Percentiles rank a stretch among this genome's conserved stretches.
These are phyloP conservation scores for Dendroctonus valens DNA, from an alignment of 1,140 invertebrate genomes.

Conservation along the genomic window DNA sequence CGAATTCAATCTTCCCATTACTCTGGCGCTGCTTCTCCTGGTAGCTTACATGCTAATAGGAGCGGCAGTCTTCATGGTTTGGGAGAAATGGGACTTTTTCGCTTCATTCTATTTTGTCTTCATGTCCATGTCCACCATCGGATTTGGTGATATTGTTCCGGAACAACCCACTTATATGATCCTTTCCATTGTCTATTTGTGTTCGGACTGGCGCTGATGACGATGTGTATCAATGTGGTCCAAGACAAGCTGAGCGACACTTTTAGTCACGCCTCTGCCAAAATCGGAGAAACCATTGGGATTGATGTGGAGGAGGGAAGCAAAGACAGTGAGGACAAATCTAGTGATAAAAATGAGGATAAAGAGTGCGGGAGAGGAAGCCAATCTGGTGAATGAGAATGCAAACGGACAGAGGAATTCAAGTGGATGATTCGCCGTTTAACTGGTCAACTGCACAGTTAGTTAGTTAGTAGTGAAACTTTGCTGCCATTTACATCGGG, in stretches of 20 bases:
- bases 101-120: slow-evolving; percentile 93
- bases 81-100: slow-evolving; percentile 81
- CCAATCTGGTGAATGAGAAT: background rate
- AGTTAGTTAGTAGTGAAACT: slow-evolving; percentile 2
- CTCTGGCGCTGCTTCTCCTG: slow-evolving; percentile 78
- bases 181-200: slow-evolving; percentile 88
- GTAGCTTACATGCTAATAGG: slow-evolving; percentile 82
- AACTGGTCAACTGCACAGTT: slow-evolving; percentile 7
- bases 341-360: slow-evolving; percentile 8
- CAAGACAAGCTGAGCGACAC: slow-evolving; percentile 84
- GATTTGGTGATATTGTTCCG: slow-evolving; percentile 87
- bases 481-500: background rate
- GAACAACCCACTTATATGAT: slow-evolving; percentile 89
- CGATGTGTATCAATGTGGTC: slow-evolving; percentile 96
- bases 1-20: slow-evolving; percentile 89
- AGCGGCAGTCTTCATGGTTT: slow-evolving; percentile 71
- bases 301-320: slow-evolving; percentile 69
- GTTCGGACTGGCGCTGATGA: slow-evolving; percentile 93
- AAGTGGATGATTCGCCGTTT: slow-evolving; percentile 18
- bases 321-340: slow-evolving; percentile 18
- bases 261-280: slow-evolving; percentile 79
- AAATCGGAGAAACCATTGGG: slow-evolving; percentile 81
- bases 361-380: background rate
- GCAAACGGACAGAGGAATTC: slow-evolving; percentile 3
- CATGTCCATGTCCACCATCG: slow-evolving; percentile 91